These are phyloP conservation scores for Scrobipalpa atriplicella DNA, from an alignment of 2,888 invertebrate species.

Conservation along the genomic window DNA sequence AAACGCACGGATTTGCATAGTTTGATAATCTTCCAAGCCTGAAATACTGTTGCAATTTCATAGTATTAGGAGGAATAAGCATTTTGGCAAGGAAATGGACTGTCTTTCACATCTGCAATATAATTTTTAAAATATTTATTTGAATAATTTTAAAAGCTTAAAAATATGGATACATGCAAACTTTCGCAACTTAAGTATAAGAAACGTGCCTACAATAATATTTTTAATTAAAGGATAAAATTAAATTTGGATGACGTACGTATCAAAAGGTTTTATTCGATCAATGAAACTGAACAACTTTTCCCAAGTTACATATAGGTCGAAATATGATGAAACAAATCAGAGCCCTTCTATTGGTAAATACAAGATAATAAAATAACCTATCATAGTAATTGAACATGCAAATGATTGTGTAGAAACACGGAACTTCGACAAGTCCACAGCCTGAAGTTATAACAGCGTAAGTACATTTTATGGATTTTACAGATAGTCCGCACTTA, in stretches of 20 bases:
- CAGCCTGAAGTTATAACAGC: neutral
- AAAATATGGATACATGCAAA: no score
- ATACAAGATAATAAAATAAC: neutral
- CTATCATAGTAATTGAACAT: neutral
- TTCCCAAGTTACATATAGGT: no score
- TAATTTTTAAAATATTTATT: no score
- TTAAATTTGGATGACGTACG: no score
- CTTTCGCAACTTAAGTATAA: no score
- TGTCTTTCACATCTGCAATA: no score
- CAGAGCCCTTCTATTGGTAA: neutral
- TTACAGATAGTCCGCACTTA: neutral
- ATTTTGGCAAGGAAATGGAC: neutral
- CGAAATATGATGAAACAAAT: no score
- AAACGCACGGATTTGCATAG: slow-evolving; percentile 21
- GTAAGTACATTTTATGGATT: slow-evolving; percentile 1
- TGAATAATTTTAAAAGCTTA: no score
- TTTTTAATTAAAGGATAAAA: no score
- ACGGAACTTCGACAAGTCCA: neutral
- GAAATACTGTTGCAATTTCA: slow-evolving; percentile 1
- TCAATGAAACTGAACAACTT: no score
- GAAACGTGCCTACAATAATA: no score
- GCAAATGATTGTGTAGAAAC: neutral
- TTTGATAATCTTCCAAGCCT: slow-evolving; percentile 14
- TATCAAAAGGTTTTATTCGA: no score
- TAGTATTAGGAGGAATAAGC: neutral